Evolutionary conservation across 2,113 vertebrate genomes (phyloP).

Genomic region (Dromas ardeola): DNA sequence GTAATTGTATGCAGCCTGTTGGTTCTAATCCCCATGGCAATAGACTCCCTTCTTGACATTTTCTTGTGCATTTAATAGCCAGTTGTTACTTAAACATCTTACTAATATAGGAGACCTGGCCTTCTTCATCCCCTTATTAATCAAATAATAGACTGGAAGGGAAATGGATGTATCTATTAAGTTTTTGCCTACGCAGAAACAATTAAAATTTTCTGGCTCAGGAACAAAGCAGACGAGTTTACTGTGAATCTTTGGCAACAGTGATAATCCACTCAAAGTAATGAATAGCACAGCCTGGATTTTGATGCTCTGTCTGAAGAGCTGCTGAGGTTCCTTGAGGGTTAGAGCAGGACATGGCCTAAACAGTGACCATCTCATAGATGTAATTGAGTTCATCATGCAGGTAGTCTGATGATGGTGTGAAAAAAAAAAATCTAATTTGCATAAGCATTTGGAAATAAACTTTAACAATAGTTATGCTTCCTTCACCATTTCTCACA

Average conservation of each 20-base stretch:
- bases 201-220: conserved; percentile 30
- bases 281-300: not conserved
- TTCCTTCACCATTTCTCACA: not conserved
- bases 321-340: not conserved
- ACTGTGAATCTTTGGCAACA: not conserved
- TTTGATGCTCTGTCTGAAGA: not conserved
- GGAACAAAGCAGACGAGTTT: not conserved
- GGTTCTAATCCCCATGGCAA: not conserved
- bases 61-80: not conserved
- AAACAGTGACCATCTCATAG: not conserved
- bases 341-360: not conserved
- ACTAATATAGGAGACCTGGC: not conserved
- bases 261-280: not conserved
- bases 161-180: conserved; percentile 16
- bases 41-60: not conserved
- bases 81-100: not conserved
- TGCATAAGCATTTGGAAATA: not conserved
- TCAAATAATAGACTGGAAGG: conserved; percentile 6
- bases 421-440: not conserved
- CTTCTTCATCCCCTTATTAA: not conserved
- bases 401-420: not conserved
- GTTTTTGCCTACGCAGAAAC: not conserved
- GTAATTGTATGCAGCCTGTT: not conserved
- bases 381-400: not conserved
- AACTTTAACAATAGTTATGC: not conserved